Base-by-base conservation (phyloP, 1,140 invertebrate genomes). In the Idris sp. region DNA sequence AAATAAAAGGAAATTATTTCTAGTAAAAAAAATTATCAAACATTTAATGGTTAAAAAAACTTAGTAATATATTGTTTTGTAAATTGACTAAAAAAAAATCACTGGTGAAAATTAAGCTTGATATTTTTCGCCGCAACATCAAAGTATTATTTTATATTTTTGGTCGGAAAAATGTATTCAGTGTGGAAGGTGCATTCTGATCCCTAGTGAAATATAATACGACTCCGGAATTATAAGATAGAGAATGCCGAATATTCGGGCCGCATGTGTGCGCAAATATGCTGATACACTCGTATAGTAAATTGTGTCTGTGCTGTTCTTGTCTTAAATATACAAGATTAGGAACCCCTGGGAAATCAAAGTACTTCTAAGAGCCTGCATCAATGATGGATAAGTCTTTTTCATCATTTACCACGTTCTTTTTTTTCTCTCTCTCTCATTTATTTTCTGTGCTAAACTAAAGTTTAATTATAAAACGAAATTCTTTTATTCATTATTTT, bases 321-420 rank as follows among this genome's bases (percentile, higher is more conserved):
- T 49, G 44, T 49, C 40, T 49, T 49, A 68, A 67, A 72, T 68
- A 41, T 64, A 71, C 51, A 64, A 58, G 69, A 76, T 73, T 64
- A 59, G 48, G 13, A 15, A 15, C 75, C 58, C 58, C 13, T 22
- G 75, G 75, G 75, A 77, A 77, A 77, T 77, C 75, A 74, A 67
- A 64, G 64, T 62, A 58, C 69, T 68, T 65, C 69, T 59, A 77
- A 73, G 64, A 51, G n/a, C 36, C 56, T 51, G 51, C 69, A 74
- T 74, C 62, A 77, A 74, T 64, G 49, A 74, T 77, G 64, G 74
- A 64, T 56, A 49, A 33, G 41, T 51, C 40, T 61, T 76, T 54
- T 40, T 30, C 44, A 38, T 43, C 43, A 40, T 44, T 49, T 33
- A 41, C 44, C 35, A 51, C n/a, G n/a, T n/a, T n/a, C n/a, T 44